These are phyloP conservation scores for Papilio polyxenes DNA, from an alignment of 1,140 invertebrate species.

Conservation along the genomic window DNA sequence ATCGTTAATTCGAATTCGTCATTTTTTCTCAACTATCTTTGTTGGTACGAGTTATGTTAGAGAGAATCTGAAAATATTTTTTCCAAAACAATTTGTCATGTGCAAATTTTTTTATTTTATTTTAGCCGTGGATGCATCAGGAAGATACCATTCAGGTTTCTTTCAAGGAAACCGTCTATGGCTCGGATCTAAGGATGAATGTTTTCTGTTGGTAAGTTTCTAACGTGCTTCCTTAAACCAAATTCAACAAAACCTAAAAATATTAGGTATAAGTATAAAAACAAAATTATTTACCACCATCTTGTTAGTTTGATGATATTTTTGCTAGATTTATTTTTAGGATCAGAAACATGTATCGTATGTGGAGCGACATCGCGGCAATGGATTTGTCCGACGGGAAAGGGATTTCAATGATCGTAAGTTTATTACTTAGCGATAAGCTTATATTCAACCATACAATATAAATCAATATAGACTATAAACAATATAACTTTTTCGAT, in stretches of 20 bases:
- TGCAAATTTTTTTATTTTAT: not conserved
- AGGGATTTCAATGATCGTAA: constrained; percentile 60
- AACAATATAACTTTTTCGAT: not conserved
- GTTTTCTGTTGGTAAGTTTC: constrained; percentile 57
- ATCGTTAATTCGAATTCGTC: too few relatives aligned
- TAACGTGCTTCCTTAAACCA: not conserved
- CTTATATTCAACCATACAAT: not conserved
- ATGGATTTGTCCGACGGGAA: constrained; percentile 51
- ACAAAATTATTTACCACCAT: not conserved
- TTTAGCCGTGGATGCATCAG: constrained; percentile 67
- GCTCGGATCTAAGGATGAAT: constrained; percentile 68
- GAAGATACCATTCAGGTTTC: constrained; percentile 60
- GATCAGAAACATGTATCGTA: constrained; percentile 47
- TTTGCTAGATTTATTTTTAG: constrained; percentile 45
- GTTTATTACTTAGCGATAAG: constrained; percentile 28
- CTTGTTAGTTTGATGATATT: too few relatives aligned
- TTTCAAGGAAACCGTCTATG: constrained; percentile 62
- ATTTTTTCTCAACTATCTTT: too few relatives aligned
- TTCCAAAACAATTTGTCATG: not conserved
- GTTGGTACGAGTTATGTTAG: too few relatives aligned
- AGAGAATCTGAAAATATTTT: too few relatives aligned
- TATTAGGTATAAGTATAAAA: not conserved
- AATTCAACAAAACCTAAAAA: not conserved
- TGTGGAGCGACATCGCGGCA: constrained; percentile 49
- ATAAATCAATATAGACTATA: not conserved